phyloP scores from a whole-genome alignment of 1,140 invertebrate species.

The Manduca sexta region DNA sequence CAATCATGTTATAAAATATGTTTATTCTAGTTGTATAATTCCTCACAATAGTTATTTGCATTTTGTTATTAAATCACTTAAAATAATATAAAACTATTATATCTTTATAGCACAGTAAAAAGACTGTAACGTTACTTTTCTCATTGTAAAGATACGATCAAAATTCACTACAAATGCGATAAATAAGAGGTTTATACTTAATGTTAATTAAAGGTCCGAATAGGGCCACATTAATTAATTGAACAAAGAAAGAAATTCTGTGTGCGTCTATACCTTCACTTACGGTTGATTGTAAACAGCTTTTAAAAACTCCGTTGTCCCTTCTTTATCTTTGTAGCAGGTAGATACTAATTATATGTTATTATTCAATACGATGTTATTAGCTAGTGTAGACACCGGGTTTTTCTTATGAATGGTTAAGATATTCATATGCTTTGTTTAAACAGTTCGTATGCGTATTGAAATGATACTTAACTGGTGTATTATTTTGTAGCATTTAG shows the following conservation, averaged over 20 bases:
- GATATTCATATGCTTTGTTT: constrained; percentile 32
- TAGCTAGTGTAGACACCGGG: constrained; percentile 39
- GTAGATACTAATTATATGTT: constrained; percentile 62
- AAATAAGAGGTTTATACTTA: too few relatives aligned
- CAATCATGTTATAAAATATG: too few relatives aligned
- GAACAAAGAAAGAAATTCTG: constrained; percentile 21
- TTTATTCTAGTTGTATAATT: too few relatives aligned
- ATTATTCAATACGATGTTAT: constrained; percentile 65
- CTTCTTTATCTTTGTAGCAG: constrained; percentile 56
- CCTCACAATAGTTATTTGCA: too few relatives aligned
- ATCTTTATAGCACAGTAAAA: too few relatives aligned
- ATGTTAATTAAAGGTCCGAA: too few relatives aligned
- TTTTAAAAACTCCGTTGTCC: constrained; percentile 60
- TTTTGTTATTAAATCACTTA: too few relatives aligned
- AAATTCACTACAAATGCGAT: too few relatives aligned
- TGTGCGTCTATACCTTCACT: constrained; percentile 47
- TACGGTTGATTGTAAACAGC: constrained; percentile 57
- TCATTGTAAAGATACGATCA: too few relatives aligned
- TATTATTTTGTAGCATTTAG: constrained; percentile 37
- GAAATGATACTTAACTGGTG: constrained; percentile 36
- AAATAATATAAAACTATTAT: too few relatives aligned
- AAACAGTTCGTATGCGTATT: constrained; percentile 30
- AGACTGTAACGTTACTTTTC: too few relatives aligned
- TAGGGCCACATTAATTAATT: constrained; percentile 3
- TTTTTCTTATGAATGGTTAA: constrained; percentile 31